Percentiles rank a stretch among this genome's conserved stretches.
phyloP scores from a whole-genome alignment of 2,888 invertebrate species.

The Boloria euphrosyne region DNA sequence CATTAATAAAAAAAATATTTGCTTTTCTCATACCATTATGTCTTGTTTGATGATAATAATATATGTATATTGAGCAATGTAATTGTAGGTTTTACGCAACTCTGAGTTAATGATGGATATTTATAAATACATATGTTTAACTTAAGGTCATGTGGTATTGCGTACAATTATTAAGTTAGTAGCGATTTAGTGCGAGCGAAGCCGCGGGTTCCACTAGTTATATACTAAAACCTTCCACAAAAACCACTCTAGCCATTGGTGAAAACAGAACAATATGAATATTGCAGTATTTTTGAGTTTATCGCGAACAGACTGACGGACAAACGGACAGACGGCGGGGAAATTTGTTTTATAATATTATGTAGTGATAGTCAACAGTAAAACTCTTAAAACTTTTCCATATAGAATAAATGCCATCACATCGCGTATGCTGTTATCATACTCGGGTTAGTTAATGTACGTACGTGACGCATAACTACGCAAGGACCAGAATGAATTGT shows the following conservation, averaged over 20 bases:
- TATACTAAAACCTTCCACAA: too few species aligned
- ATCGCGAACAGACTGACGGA: too few species aligned
- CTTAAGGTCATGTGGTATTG: too few species aligned
- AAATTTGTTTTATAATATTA: too few species aligned
- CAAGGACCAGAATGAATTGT: slow-evolving; percentile 42
- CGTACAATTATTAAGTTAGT: too few species aligned
- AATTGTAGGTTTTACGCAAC: slow-evolving; percentile 8
- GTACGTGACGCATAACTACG: slow-evolving; percentile 41
- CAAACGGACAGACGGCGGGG: too few species aligned
- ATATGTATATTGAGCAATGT: slow-evolving; percentile 13
- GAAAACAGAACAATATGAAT: too few species aligned
- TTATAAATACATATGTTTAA: slow-evolving; percentile 14
- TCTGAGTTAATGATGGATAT: slow-evolving; percentile 1
- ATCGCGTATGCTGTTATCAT: slow-evolving; percentile 40
- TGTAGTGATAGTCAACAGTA: too few species aligned
- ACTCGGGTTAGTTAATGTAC: slow-evolving; percentile 35
- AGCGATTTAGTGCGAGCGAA: too few species aligned
- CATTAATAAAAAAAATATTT: slow-evolving; percentile 13
- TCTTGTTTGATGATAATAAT: slow-evolving; percentile 11
- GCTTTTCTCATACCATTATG: slow-evolving; percentile 20
- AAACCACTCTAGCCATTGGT: too few species aligned
- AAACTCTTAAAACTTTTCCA: neutral
- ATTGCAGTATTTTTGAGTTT: too few species aligned
- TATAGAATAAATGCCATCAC: slow-evolving; percentile 13
- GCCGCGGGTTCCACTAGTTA: too few species aligned